These are phyloP conservation scores for Ceramica pisi DNA, from an alignment of 2,888 invertebrate species.

Conservation along the genomic window DNA sequence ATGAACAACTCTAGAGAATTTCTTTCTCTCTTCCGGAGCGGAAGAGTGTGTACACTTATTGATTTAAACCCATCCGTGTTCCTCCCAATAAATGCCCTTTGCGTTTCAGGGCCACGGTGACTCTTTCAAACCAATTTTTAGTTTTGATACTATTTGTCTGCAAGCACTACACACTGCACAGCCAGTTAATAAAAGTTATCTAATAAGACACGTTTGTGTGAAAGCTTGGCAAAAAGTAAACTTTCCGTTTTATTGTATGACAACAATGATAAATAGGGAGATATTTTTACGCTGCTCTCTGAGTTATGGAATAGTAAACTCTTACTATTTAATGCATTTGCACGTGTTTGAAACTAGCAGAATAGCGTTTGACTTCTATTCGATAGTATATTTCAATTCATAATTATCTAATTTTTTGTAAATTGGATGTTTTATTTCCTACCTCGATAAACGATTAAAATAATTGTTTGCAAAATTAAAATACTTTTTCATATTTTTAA, in stretches of 20 bases:
- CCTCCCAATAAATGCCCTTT: too few relatives aligned
- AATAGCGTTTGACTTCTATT: not conserved
- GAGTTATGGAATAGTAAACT: constrained; percentile 6
- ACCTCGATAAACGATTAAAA: too few relatives aligned
- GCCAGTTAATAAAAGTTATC: constrained; percentile 11
- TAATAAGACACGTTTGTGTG: constrained; percentile 31
- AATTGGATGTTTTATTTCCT: not conserved
- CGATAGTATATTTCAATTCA: not conserved
- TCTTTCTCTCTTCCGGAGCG: too few relatives aligned
- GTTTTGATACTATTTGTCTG: not conserved
- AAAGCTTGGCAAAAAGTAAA: constrained; percentile 20
- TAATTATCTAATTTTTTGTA: not conserved
- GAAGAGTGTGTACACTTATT: too few relatives aligned
- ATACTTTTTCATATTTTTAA: too few relatives aligned
- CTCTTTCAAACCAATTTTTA: not conserved
- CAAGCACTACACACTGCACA: not conserved
- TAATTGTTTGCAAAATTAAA: too few relatives aligned
- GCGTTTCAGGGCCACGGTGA: too few relatives aligned
- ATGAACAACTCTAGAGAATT: too few relatives aligned
- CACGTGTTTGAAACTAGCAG: constrained; percentile 1
- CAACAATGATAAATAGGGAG: constrained; percentile 20
- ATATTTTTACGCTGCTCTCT: constrained; percentile 10
- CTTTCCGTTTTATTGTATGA: constrained; percentile 46
- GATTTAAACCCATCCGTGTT: too few relatives aligned
- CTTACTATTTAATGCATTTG: constrained; percentile 15